Evolutionary conservation across 2,797 vertebrate species (phyloP).

Genomic region (Rhinatrema bivittatum): DNA sequence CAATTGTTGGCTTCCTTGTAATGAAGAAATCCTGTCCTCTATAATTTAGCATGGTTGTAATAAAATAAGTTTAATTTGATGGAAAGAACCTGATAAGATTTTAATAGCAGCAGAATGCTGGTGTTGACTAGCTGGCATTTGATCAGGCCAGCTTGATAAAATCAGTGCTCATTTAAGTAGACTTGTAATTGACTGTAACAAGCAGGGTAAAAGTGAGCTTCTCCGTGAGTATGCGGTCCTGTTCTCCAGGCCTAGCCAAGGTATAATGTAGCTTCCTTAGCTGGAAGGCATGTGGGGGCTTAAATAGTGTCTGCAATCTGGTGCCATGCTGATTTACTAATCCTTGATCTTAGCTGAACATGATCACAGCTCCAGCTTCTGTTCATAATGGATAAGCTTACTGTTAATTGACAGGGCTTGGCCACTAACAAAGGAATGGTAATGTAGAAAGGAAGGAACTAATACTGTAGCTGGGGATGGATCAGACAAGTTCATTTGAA

Average conservation of each 20-base stretch:
- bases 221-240: constrained; percentile 37
- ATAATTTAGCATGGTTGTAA: constrained; percentile 32
- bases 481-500: constrained; percentile 22
- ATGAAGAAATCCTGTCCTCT: constrained; percentile 13
- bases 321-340: constrained; percentile 62
- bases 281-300: constrained; percentile 66
- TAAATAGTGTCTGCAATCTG: constrained; percentile 64
- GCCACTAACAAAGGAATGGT: constrained; percentile 53
- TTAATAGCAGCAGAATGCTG: constrained; percentile 8
- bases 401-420: constrained; percentile 73
- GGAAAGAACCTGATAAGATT: constrained; percentile 32
- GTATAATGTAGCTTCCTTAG: constrained; percentile 37
- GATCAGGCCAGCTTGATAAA: constrained; percentile 33
- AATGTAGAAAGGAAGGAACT: constrained; percentile 39
- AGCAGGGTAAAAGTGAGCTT: constrained; percentile 37
- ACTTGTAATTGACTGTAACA: constrained; percentile 40
- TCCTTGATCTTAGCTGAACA: constrained; percentile 68
- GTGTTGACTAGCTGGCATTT: constrained; percentile 25
- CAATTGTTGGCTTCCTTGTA: constrained; percentile 13
- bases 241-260: constrained; percentile 37
- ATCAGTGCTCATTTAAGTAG: constrained; percentile 37
- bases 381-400: constrained; percentile 68
- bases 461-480: constrained; percentile 40
- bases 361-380: constrained; percentile 65
- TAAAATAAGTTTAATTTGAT: constrained; percentile 38